A percentile compares a stretch with the other conserved stretches of the same genome.
Conservation (phyloP, 2,113 vertebrate genomes). For the Pachypanchax playfairii region DNA sequence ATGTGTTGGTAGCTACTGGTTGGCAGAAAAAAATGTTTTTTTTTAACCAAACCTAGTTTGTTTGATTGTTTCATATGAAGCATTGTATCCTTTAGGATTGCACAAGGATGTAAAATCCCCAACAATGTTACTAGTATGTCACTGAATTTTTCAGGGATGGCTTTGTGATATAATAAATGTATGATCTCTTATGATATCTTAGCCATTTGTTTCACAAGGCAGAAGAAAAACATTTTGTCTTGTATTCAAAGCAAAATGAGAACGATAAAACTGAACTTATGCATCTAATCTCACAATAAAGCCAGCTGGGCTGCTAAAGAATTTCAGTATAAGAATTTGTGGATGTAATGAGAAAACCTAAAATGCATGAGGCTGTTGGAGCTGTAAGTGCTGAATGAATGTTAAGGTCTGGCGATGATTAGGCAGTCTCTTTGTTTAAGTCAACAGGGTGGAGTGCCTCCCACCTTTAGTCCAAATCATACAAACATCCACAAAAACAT, state of each 20-base stretch:
- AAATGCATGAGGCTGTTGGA: constrained; percentile 4
- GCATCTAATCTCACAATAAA: too few relatives aligned
- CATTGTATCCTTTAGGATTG: constrained; percentile 43
- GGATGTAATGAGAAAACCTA: not conserved
- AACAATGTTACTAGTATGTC: constrained; percentile 62
- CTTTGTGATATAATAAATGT: not conserved
- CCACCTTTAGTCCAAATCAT: constrained; percentile 38
- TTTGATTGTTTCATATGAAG: constrained; percentile 56
- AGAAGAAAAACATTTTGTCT: too few relatives aligned
- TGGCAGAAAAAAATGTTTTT: constrained; percentile 65
- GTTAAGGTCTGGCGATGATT: constrained; percentile 61
- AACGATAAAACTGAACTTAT: too few relatives aligned
- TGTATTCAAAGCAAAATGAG: too few relatives aligned
- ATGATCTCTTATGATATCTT: too few relatives aligned
- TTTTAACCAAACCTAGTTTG: constrained; percentile 29
- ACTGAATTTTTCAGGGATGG: constrained; percentile 18
- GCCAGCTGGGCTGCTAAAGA: too few relatives aligned
- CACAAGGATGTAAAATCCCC: constrained; percentile 64
- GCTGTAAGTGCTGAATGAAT: constrained; percentile 29
- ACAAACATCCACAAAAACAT: not conserved
- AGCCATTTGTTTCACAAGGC: too few relatives aligned
- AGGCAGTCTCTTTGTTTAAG: constrained; percentile 58
- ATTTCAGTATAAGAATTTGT: not conserved
- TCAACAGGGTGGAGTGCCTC: constrained; percentile 54
- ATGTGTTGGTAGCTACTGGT: constrained; percentile 68